A percentile compares a stretch with the other conserved stretches of the same genome.
phyloP scores from a whole-genome alignment of 2,888 invertebrate genomes.

The Capitulum mitella region DNA sequence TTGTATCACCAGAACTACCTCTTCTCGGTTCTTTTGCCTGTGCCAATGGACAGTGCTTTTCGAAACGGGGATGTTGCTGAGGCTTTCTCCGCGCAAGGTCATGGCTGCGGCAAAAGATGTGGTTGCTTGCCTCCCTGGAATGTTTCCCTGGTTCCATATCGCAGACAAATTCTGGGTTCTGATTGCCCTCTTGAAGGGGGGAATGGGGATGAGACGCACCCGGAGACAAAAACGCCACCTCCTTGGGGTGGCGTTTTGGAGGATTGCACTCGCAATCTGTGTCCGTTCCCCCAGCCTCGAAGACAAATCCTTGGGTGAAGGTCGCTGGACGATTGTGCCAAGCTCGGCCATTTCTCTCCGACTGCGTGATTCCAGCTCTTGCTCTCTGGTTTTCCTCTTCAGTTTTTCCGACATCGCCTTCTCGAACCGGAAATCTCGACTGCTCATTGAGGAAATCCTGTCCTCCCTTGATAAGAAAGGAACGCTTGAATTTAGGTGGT shows the following conservation, averaged over 20 bases:
- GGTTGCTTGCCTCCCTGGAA: not conserved
- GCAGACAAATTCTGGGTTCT: not conserved
- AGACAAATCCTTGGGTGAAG: not conserved
- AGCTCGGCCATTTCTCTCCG: too few species aligned
- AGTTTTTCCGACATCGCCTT: not conserved
- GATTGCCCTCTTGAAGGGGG: not conserved
- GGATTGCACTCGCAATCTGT: not conserved
- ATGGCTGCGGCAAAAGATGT: not conserved
- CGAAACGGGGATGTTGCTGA: not conserved
- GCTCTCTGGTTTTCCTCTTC: not conserved
- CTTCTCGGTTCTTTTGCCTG: not conserved
- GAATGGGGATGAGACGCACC: not conserved
- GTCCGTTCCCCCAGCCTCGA: not conserved
- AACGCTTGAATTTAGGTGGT: not conserved
- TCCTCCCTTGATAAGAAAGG: not conserved
- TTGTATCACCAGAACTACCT: not conserved
- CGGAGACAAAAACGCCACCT: not conserved
- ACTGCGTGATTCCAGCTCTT: not conserved
- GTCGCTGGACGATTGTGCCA: not conserved
- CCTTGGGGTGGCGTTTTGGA: not conserved
- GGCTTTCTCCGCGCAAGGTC: not conserved
- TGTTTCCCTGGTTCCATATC: not conserved
- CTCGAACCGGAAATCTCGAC: not conserved
- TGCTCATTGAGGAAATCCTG: not conserved
- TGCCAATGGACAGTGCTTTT: not conserved